Conservation (phyloP, 2,113 vertebrate species). For the Sturnus vulgaris region DNA sequence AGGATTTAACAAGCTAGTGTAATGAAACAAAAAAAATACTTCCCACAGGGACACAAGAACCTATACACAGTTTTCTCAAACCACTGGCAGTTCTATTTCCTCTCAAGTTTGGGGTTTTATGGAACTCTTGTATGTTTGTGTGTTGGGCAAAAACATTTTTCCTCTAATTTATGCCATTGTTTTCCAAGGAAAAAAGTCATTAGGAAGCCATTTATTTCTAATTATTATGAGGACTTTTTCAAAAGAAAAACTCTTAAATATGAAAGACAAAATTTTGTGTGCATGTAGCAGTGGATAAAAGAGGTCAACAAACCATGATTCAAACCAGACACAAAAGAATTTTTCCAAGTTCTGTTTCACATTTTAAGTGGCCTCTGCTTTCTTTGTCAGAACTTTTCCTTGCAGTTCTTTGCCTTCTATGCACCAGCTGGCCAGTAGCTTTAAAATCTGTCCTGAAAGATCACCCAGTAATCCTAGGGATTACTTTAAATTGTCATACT, state of each 20-base stretch:
- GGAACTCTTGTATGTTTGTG: constrained; percentile 19
- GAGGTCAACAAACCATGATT: not conserved
- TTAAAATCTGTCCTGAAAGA: not conserved
- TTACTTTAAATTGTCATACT: not conserved
- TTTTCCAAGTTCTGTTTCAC: not conserved
- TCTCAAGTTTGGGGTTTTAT: not conserved
- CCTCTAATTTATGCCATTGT: constrained; percentile 48
- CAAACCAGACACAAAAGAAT: not conserved
- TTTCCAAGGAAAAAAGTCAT: constrained; percentile 15
- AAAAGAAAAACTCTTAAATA: not conserved
- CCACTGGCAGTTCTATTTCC: constrained; percentile 17
- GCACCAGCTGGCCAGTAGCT: not conserved
- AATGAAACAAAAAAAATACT: not conserved
- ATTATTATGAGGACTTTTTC: not conserved
- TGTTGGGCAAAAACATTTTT: constrained; percentile 14
- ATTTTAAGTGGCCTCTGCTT: not conserved
- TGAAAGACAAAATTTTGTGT: constrained; percentile 5
- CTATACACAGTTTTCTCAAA: not conserved
- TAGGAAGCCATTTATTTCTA: constrained; percentile 24
- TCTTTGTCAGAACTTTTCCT: not conserved
- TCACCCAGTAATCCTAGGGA: not conserved
- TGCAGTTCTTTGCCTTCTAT: not conserved
- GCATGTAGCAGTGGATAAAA: not conserved
- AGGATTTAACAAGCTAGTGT: not conserved
- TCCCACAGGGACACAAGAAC: not conserved